Percentiles rank a stretch among this genome's conserved stretches.
These are phyloP conservation scores for Dreissena polymorpha DNA, from an alignment of 1,140 invertebrate genomes.

Conservation along the genomic window DNA sequence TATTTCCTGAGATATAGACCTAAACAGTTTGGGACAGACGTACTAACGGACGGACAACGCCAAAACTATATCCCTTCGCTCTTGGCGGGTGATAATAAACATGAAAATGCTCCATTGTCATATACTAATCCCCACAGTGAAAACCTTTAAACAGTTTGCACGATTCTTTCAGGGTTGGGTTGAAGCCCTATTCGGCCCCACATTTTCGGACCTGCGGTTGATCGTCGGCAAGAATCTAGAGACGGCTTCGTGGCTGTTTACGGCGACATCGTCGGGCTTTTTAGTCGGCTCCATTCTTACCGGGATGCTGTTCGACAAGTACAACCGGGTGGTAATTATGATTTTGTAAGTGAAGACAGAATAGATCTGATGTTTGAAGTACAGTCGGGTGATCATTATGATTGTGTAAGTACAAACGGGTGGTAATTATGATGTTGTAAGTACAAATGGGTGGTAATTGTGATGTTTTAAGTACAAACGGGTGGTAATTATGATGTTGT, in stretches of 20 bases:
- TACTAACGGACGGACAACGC: no score
- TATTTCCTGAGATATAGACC: no score
- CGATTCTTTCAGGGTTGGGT: slow-evolving; percentile 28
- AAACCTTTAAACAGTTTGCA: background rate
- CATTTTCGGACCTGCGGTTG: slow-evolving; percentile 35
- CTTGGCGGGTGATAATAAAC: no score
- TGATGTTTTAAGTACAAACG: slow-evolving; percentile 28
- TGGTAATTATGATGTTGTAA: background rate
- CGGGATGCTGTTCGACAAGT: slow-evolving; percentile 34
- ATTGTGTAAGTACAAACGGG: slow-evolving; percentile 13
- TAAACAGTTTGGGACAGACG: no score
- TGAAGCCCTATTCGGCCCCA: slow-evolving; percentile 29
- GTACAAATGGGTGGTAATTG: no score
- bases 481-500: background rate
- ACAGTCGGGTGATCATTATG: slow-evolving; percentile 11
- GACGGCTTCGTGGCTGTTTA: slow-evolving; percentile 35
- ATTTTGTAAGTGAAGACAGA: background rate
- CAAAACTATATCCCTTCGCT: no score
- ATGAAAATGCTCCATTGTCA: background rate
- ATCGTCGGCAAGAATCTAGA: slow-evolving; percentile 28
- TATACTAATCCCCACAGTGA: no score
- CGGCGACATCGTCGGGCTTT: slow-evolving; percentile 15
- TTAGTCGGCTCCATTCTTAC: slow-evolving; percentile 30
- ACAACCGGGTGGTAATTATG: slow-evolving; percentile 19
- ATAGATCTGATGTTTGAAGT: no score